Evolutionary conservation across 2,888 invertebrate genomes (phyloP).

Genomic region (Papilio elwesi): DNA sequence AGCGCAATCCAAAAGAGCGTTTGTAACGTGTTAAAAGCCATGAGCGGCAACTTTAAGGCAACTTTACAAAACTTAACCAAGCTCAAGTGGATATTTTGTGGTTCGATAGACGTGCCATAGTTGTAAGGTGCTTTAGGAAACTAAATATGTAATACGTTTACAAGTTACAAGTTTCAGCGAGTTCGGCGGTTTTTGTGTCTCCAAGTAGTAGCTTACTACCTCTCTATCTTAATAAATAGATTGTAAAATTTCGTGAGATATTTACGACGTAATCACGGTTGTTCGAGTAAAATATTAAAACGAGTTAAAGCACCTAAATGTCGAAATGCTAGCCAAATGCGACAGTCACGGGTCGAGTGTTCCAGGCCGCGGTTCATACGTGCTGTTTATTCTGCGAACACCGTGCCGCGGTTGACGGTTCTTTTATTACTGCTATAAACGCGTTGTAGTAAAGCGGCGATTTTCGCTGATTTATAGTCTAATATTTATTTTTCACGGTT

Average conservation of each 20-base stretch:
- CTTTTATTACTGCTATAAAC: slow-evolving; percentile 82
- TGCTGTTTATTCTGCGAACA: slow-evolving; percentile 71
- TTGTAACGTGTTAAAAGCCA: slow-evolving; percentile 49
- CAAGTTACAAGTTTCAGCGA: too few species aligned
- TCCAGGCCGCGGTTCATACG: slow-evolving; percentile 65
- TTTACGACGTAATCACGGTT: slow-evolving; percentile 9
- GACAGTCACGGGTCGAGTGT: slow-evolving; percentile 61
- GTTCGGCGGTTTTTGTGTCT: too few species aligned
- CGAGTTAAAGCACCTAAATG: slow-evolving; percentile 55
- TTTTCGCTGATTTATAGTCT: slow-evolving; percentile 78
- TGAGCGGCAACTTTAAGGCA: slow-evolving; percentile 48
- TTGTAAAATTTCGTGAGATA: background rate
- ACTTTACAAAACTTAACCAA: slow-evolving; percentile 47
- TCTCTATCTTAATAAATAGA: too few species aligned
- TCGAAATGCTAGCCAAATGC: slow-evolving; percentile 64
- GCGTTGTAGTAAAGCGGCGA: slow-evolving; percentile 69
- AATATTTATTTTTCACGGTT: slow-evolving; percentile 81
- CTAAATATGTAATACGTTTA: slow-evolving; percentile 22
- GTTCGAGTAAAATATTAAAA: slow-evolving; percentile 8
- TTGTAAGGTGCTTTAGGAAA: slow-evolving; percentile 22
- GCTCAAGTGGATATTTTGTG: slow-evolving; percentile 28
- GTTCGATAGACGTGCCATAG: background rate
- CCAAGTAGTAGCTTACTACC: too few species aligned
- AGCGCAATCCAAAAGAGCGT: slow-evolving; percentile 47
- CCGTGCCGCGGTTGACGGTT: slow-evolving; percentile 76